Evolutionary conservation across 2,888 invertebrate genomes (phyloP), one percentile per base, ranked within the genome.

Genomic region (Crocallis elinguaria): DNA sequence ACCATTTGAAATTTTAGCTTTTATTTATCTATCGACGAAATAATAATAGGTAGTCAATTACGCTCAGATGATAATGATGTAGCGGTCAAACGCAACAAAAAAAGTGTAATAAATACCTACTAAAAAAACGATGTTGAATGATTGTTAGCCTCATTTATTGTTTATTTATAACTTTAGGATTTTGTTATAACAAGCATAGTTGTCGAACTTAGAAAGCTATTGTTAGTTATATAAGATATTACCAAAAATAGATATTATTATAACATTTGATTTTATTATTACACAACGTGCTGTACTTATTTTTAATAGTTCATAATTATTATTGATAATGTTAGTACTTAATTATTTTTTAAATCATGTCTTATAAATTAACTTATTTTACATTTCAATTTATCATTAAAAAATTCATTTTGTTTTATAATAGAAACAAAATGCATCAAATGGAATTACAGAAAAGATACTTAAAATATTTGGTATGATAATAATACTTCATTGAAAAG

Each of bases 401-500:
- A 19, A 43, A 23, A 33, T 19, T 9, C 13, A 38, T 13, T 11
- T 25, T 8, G 17, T 29, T 12, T 9, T 12, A 41, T 4, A 25
- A 29, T 38, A 38, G n/a, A n/a, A n/a, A 16, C 5, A 49, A 41
- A 44, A 50, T 36, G 32, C 36, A 52, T 42, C 29, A 55, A 39
- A 17, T 30, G 52, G 56, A 35, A 35, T 29, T 25, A 19, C 49
- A 56, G 60, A 54, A 57, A 55, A 42, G 13, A 44, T 59, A 54
- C 29, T 43, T 62, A 60, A 64, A 68, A 71, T 79, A 75, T 84
- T 84, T 81, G 81, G 80, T 73, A 67, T 25, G 3, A 38, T 66
- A 57, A 54, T 75, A 80, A 80, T 79, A 81, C 80, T 78, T 75
- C 52, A 67, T 42, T 17, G 37, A 49, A 35, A 21, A 36, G 35